Percentiles rank a stretch among this genome's conserved stretches.
Conservation (phyloP, 2,888 invertebrate genomes). For the Lithosia quadra region DNA sequence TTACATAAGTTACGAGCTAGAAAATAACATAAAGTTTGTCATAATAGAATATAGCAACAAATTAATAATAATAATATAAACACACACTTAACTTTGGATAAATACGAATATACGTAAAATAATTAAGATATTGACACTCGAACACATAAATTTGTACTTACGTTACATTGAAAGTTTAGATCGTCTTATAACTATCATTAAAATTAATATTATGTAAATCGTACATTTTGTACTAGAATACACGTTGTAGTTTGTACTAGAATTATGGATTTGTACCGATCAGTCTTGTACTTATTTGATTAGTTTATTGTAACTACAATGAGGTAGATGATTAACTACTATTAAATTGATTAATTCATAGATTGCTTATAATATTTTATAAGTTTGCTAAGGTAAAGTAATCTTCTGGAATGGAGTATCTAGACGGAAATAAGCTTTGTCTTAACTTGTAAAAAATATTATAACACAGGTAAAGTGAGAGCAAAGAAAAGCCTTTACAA, state of each 20-base stretch:
- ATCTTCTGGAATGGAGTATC: conserved; percentile 43
- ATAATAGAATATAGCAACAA: conserved; percentile 83
- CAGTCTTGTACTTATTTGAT: conserved; percentile 79
- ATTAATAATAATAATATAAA: conserved; percentile 80
- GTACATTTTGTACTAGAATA: conserved; percentile 54
- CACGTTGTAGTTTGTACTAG: conserved; percentile 69
- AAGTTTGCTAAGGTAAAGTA: conserved; percentile 27
- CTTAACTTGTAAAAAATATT: conserved; percentile 37
- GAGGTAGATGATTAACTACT: conserved; percentile 66
- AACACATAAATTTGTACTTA: conserved; percentile 86
- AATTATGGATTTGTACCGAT: conserved; percentile 80
- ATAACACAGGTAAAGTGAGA: conserved; percentile 35
- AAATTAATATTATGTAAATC: conserved; percentile 61
- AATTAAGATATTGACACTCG: conserved; percentile 81
- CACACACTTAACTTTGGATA: conserved; percentile 85
- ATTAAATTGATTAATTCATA: conserved; percentile 19
- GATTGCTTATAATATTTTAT: conserved; percentile 18
- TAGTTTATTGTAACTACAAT: conserved; percentile 63
- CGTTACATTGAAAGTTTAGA: conserved; percentile 76
- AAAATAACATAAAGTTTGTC: conserved; percentile 74
- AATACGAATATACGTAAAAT: conserved; percentile 79
- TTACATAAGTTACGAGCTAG: conserved; percentile 61
- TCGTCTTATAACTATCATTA: conserved; percentile 68
- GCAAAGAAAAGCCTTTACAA: conserved; percentile 44
- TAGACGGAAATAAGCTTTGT: conserved; percentile 37